Percentiles rank a stretch among this genome's conserved stretches.
These are phyloP conservation scores for Cenopis cana DNA, from an alignment of 2,888 invertebrate species.

Conservation along the genomic window DNA sequence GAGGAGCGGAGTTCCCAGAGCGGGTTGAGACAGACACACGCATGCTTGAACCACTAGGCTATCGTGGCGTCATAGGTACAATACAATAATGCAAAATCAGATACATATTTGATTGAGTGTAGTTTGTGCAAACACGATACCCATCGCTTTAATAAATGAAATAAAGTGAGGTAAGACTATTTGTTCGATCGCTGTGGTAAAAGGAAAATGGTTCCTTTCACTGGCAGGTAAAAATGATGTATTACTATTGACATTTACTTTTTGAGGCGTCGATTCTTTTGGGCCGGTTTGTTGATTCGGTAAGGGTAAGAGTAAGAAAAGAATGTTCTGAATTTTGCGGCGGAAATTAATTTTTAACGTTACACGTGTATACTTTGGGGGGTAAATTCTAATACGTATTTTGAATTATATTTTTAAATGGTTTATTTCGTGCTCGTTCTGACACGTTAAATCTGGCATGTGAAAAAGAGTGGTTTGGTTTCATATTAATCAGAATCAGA, in stretches of 20 bases:
- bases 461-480: too few relatives aligned
- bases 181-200: neutral
- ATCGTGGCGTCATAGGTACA: too few relatives aligned
- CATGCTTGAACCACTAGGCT: too few relatives aligned
- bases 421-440: too few relatives aligned
- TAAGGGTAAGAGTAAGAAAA: too few relatives aligned
- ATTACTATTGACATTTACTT: constrained; percentile 12
- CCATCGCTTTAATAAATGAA: constrained; percentile 12
- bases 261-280: neutral
- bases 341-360: neutral
- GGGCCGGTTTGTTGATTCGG: neutral
- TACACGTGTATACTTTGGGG: neutral
- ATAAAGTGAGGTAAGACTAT: neutral
- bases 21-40: too few relatives aligned
- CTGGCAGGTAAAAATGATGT: constrained; percentile 1
- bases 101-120: neutral
- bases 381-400: too few relatives aligned
- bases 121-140: neutral
- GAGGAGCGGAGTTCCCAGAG: too few relatives aligned
- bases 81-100: neutral
- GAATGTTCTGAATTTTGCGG: neutral
- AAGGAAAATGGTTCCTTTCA: constrained; percentile 13
- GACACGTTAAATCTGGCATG: too few relatives aligned
- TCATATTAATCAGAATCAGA: too few relatives aligned
- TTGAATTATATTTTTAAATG: too few relatives aligned